phyloP scores from a whole-genome alignment of 2,797 vertebrate genomes.

The Saxicola maurus region DNA sequence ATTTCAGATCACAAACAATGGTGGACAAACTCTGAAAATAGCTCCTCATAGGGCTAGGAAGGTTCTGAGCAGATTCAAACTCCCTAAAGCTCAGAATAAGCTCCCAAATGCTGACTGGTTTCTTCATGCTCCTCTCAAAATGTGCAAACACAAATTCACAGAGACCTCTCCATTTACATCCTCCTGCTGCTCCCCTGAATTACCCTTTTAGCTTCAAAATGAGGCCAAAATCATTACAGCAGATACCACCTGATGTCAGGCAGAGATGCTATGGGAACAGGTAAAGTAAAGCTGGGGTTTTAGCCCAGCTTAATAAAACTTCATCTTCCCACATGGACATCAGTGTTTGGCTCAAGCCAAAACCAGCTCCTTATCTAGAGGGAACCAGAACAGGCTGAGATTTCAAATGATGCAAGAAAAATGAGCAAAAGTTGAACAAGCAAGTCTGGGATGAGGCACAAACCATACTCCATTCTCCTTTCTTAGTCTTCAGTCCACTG shows the following conservation, averaged over 20 bases:
- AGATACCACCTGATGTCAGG: not conserved
- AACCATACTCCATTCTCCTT: not conserved
- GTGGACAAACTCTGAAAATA: conserved; percentile 72
- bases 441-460: not conserved
- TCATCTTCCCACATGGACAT: not conserved
- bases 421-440: not conserved
- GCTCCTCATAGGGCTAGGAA: conserved; percentile 55
- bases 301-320: not conserved
- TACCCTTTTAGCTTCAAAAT: not conserved
- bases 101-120: not conserved
- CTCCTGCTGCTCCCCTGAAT: not conserved
- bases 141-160: not conserved
- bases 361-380: not conserved
- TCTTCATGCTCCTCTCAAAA: not conserved
- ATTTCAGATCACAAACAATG: conserved; percentile 73
- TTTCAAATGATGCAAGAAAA: conserved; percentile 1
- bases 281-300: not conserved
- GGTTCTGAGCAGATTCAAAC: conserved; percentile 26
- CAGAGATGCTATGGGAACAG: not conserved
- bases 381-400: not conserved
- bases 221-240: not conserved
- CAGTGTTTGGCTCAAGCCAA: not conserved
- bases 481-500: not conserved
- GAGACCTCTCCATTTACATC: not conserved
- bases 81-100: not conserved